phyloP scores from a whole-genome alignment of 2,113 vertebrate species.

The Odocoileus hemionus region DNA sequence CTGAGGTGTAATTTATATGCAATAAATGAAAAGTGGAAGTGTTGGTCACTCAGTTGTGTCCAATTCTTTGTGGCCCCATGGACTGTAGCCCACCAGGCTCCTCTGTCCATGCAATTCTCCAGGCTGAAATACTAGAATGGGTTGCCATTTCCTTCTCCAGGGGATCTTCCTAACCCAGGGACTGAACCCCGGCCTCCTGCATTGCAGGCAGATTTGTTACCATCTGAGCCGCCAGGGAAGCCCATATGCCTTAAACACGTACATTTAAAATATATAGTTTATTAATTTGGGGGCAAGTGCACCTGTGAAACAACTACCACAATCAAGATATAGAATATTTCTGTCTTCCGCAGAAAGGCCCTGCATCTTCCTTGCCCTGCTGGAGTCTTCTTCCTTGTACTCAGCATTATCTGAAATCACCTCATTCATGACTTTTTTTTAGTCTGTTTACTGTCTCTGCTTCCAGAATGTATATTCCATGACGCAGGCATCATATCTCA shows the following conservation, averaged over 20 bases:
- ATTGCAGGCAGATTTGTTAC: neutral
- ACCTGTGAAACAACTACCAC: neutral
- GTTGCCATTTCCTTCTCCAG: neutral
- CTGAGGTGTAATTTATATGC: neutral
- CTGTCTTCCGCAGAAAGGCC: neutral
- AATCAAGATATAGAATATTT: neutral
- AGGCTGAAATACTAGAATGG: neutral
- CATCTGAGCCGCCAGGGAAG: neutral
- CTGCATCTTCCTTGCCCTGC: neutral
- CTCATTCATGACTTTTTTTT: neutral
- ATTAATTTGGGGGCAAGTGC: neutral
- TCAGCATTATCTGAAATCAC: neutral
- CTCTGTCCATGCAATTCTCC: neutral
- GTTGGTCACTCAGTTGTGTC: neutral
- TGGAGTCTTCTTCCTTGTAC: neutral
- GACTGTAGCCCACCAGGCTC: neutral
- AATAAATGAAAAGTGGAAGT: neutral
- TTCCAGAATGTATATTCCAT: neutral
- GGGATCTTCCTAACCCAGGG: neutral
- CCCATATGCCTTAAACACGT: neutral
- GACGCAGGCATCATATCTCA: neutral
- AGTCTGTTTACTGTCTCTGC: neutral
- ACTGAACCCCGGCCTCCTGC: neutral
- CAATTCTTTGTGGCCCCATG: neutral
- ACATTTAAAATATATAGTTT: neutral